Evolutionary conservation across 1,140 invertebrate genomes (phyloP), one percentile per base, ranked within the genome.

Genomic region (Homalodisca vitripennis): DNA sequence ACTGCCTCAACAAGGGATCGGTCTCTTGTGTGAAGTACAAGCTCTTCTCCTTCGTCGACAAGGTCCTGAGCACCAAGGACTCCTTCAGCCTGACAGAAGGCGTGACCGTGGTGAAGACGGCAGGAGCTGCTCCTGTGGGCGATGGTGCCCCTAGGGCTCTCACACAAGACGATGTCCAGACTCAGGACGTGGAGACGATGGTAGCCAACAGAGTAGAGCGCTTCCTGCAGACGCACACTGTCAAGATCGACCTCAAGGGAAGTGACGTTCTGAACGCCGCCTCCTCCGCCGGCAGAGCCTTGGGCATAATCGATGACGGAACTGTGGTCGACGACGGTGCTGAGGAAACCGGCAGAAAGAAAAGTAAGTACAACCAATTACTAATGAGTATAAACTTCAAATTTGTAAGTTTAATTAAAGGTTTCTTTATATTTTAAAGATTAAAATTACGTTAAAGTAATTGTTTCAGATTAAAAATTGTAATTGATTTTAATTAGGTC

Each of bases 191-290:
- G 27, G 90, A 92, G 69, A 83, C 87, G 20, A 78, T 91, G 67
- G 75, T 90, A 29, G 79, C 86, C 64, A 85, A 85, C 69, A 84
- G 90, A 65, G 79, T 92, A 46, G 86, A 89, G 72, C 84, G 85
- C 57, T 94, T 92, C 79, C 79, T 94, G 32, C 86, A 87, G 75
- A 87, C 89, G 0, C 91, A 92, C 80, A 88, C 90, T 24, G 81
- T 94, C 63, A 90, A 92, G 76, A 85, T 94, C n/a, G 90, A 94
- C 79, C 82, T 94, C 53, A 92, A 92, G 79, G 92, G 92, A 27
- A 85, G 85, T 65, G 91, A 94, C 75, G 89, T 93, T n/a, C 83
- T 92, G 1, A 89, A 89, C 67, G 87, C 89, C 1, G 89, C 92
- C 29, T 86, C 87, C 62, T 88, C 88, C 30, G 88, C 87, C n/a